Conservation (phyloP, 2,888 invertebrate species). For the Drosophila falleni region DNA sequence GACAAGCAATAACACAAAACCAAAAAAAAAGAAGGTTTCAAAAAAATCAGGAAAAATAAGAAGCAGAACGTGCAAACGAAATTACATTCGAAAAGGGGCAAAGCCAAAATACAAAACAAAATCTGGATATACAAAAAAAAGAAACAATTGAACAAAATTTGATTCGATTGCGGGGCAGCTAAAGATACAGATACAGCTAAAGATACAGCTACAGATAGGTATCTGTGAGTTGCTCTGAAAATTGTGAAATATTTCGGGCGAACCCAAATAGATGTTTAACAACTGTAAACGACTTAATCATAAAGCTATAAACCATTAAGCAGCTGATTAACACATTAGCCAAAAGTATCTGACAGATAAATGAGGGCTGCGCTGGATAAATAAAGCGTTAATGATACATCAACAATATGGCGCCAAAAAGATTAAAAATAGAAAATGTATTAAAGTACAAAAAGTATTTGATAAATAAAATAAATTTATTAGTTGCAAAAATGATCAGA, state of each 20-base stretch:
- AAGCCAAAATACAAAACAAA: conserved; percentile 42
- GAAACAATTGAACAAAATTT: conserved; percentile 18
- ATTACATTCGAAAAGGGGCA: conserved; percentile 57
- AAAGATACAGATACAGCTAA: conserved; percentile 13
- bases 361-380: background rate
- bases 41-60: conserved; percentile 42
- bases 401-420: background rate
- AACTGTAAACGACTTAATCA: conserved; percentile 56
- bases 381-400: background rate
- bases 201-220: conserved; percentile 9
- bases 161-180: conserved; percentile 2
- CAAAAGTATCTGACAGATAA: conserved; percentile 34
- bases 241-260: conserved; percentile 51
- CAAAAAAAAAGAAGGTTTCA: conserved; percentile 33
- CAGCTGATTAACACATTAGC: conserved; percentile 34
- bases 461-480: background rate
- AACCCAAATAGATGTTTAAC: conserved; percentile 47
- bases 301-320: conserved; percentile 34
- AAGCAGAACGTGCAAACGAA: conserved; percentile 54
- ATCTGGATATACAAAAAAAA: conserved; percentile 39
- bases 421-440: conserved; percentile 10
- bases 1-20: conserved; percentile 70
- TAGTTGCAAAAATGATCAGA: background rate
- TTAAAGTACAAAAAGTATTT: conserved; percentile 17
- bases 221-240: conserved; percentile 30